phyloP scores from a whole-genome alignment of 2,113 vertebrate species.

The Erpornis zantholeuca region DNA sequence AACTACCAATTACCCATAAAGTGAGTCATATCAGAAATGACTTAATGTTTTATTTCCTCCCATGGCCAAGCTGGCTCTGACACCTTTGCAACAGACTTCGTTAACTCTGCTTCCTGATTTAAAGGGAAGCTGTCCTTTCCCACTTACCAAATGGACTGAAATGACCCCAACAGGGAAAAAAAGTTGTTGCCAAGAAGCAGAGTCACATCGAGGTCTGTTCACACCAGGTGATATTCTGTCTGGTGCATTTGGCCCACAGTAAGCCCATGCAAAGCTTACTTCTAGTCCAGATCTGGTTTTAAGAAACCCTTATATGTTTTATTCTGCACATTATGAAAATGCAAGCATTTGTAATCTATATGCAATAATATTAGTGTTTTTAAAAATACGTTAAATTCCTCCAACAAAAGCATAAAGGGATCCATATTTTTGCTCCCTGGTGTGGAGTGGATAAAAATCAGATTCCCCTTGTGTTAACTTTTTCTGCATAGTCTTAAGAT shows the following conservation, averaged over 20 bases:
- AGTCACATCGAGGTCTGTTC: neutral
- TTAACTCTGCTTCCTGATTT: neutral
- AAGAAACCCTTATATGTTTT: neutral
- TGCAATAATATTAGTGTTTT: neutral
- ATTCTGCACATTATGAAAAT: neutral
- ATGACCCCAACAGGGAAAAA: neutral
- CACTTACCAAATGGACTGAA: neutral
- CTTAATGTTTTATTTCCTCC: constrained; percentile 41
- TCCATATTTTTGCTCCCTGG: neutral
- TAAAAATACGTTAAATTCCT: neutral
- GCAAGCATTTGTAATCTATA: neutral
- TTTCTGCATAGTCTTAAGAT: neutral
- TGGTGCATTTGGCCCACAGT: neutral
- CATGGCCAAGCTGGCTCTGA: neutral
- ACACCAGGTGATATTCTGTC: neutral
- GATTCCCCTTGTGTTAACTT: neutral
- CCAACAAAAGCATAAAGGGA: neutral
- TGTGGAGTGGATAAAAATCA: neutral
- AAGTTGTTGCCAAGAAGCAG: neutral
- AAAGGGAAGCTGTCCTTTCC: neutral
- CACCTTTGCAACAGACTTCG: neutral
- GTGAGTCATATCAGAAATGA: neutral
- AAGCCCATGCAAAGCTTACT: neutral
- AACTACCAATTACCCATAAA: constrained; percentile 49
- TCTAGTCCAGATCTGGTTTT: neutral